A percentile compares a stretch with the other conserved stretches of the same genome.
These are phyloP conservation scores for Hapalemur alaotrensis DNA, from an alignment of 2,797 vertebrate species.

Conservation along the genomic window DNA sequence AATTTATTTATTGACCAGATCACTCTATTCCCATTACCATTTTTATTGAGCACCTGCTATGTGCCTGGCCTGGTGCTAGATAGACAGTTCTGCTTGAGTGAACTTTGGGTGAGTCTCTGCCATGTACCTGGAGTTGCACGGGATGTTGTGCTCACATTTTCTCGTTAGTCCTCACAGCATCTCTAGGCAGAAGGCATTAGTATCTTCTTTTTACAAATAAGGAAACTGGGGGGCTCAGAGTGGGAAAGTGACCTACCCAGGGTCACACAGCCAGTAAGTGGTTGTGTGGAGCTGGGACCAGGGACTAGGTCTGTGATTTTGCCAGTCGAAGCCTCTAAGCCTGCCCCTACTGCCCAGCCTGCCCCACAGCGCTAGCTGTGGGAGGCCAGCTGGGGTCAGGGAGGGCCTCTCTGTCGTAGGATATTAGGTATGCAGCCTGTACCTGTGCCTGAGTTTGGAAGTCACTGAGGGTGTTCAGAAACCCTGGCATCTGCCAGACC, in stretches of 20 bases:
- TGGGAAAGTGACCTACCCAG: neutral
- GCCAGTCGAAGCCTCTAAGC: neutral
- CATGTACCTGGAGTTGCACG: accelerated
- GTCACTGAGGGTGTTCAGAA: neutral
- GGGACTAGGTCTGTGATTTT: neutral
- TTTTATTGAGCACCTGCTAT: neutral
- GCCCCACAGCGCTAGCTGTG: neutral
- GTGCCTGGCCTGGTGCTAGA: neutral
- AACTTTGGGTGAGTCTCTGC: accelerated
- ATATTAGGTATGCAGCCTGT: neutral
- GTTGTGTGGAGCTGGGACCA: neutral
- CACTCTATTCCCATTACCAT: accelerated
- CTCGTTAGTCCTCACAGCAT: neutral
- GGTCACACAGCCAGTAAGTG: neutral
- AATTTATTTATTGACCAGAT: neutral
- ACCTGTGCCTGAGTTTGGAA: accelerated
- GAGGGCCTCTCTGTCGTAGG: too few relatives aligned
- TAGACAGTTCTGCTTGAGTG: accelerated
- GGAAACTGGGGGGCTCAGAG: neutral
- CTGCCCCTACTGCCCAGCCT: neutral
- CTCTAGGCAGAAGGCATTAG: neutral
- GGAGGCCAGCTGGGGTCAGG: neutral
- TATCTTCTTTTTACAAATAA: neutral
- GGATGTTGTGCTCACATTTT: accelerated
- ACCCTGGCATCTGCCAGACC: neutral